A percentile compares a stretch with the other conserved stretches of the same genome.
phyloP scores from a whole-genome alignment of 2,797 vertebrate genomes.

The Scleropages formosus region DNA sequence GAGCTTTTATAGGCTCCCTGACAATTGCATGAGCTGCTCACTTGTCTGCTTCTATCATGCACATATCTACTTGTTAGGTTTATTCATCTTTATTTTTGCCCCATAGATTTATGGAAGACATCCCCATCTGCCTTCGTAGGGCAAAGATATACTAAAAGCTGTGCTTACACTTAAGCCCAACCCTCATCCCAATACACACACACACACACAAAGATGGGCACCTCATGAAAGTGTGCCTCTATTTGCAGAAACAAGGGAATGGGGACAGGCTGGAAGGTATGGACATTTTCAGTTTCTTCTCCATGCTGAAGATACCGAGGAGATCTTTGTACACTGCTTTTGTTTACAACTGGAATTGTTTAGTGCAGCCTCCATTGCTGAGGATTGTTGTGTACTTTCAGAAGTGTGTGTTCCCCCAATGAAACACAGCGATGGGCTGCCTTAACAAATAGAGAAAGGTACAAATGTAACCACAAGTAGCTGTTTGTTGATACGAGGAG shows the following conservation, averaged over 20 bases:
- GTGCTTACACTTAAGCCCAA: slow-evolving; percentile 65
- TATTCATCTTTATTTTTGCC: background rate
- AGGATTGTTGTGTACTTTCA: background rate
- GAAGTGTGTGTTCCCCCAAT: too few relatives aligned
- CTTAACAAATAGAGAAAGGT: background rate
- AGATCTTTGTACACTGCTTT: background rate
- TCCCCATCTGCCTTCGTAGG: slow-evolving; percentile 49
- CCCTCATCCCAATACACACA: slow-evolving; percentile 32
- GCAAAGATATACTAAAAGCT: slow-evolving; percentile 62
- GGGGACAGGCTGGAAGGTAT: background rate
- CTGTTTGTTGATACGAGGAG: too few relatives aligned
- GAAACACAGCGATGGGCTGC: too few relatives aligned
- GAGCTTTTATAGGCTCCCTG: slow-evolving; percentile 60
- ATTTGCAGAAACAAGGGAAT: background rate
- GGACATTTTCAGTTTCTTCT: background rate
- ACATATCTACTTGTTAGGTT: slow-evolving; percentile 25
- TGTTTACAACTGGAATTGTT: background rate
- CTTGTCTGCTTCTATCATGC: slow-evolving; percentile 54
- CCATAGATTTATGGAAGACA: background rate
- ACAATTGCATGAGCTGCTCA: slow-evolving; percentile 61
- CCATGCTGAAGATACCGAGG: background rate
- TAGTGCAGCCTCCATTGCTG: background rate
- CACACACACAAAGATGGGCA: background rate
- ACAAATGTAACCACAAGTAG: background rate
- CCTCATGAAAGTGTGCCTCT: background rate